Conservation (phyloP, 2,797 vertebrate genomes). For the Sardinella longiceps region DNA sequence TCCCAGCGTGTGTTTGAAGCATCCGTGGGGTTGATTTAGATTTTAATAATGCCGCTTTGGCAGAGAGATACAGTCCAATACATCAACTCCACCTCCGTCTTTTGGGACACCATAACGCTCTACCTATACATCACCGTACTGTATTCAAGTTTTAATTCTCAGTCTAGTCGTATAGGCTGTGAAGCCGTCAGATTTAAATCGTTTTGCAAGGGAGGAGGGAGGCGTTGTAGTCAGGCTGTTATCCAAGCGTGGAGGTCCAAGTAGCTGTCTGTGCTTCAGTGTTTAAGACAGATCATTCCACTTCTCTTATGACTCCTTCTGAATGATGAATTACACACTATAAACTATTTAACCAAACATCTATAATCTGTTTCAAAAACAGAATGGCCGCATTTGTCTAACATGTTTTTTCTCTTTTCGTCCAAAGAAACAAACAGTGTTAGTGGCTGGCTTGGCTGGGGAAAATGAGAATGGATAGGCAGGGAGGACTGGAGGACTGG, state of each 20-base stretch:
- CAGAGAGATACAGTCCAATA: background rate
- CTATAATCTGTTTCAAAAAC: background rate
- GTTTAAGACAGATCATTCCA: background rate
- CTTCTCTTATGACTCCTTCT: background rate
- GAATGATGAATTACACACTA: background rate
- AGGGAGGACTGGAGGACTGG: background rate
- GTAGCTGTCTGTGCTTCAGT: background rate
- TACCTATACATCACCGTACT: background rate
- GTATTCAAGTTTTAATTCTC: background rate
- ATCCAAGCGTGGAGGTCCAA: background rate
- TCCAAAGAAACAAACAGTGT: background rate
- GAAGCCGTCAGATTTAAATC: background rate
- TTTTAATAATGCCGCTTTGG: conserved; percentile 8
- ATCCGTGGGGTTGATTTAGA: background rate
- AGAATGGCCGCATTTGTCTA: background rate
- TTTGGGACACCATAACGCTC: background rate
- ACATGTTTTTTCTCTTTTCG: background rate
- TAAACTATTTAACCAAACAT: background rate
- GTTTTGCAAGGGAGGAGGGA: background rate
- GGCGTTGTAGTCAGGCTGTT: background rate
- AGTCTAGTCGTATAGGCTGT: background rate
- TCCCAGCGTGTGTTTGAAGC: background rate
- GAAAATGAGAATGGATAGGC: background rate
- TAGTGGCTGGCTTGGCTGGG: conserved; percentile 8
- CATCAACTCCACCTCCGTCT: background rate